Conservation (phyloP, 2,888 invertebrate species). For the Himalopsyche tibetana region DNA sequence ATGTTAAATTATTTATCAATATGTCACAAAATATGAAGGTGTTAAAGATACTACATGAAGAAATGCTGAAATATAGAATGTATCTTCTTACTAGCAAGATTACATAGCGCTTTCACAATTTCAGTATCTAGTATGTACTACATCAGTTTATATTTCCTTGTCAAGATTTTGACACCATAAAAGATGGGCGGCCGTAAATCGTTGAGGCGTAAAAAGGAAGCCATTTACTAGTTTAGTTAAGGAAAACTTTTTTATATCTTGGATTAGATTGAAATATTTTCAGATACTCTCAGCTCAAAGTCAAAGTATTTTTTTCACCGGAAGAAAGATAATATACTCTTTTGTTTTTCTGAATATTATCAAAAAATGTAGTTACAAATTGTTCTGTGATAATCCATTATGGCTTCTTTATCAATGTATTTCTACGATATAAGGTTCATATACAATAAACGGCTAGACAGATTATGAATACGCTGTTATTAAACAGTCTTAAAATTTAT, state of each 20-base stretch:
- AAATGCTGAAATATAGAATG: conserved; percentile 1
- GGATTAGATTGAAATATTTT: conserved; percentile 34
- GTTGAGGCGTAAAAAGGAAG: conserved; percentile 21
- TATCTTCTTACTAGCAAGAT: background rate
- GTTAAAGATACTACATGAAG: background rate
- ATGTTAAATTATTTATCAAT: too few species aligned
- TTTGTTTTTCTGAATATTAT: too few species aligned
- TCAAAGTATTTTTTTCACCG: too few species aligned
- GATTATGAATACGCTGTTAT: too few species aligned
- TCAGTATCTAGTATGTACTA: conserved; percentile 13
- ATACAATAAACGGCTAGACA: too few species aligned
- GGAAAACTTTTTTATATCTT: conserved; percentile 2
- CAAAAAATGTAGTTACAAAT: too few species aligned
- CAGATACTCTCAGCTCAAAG: background rate
- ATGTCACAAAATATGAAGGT: background rate
- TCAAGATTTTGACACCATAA: conserved; percentile 34
- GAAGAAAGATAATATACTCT: too few species aligned
- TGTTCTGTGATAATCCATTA: too few species aligned
- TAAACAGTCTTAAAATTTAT: too few species aligned
- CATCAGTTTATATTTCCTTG: conserved; percentile 34
- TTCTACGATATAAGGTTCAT: too few species aligned
- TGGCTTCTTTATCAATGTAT: too few species aligned
- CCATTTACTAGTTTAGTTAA: conserved; percentile 23
- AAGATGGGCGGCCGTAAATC: conserved; percentile 23
- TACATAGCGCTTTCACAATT: conserved; percentile 30